A percentile compares a stretch with the other conserved stretches of the same genome.
These are phyloP conservation scores for Lucinisca nassula DNA, from an alignment of 2,888 invertebrate species.

Conservation along the genomic window DNA sequence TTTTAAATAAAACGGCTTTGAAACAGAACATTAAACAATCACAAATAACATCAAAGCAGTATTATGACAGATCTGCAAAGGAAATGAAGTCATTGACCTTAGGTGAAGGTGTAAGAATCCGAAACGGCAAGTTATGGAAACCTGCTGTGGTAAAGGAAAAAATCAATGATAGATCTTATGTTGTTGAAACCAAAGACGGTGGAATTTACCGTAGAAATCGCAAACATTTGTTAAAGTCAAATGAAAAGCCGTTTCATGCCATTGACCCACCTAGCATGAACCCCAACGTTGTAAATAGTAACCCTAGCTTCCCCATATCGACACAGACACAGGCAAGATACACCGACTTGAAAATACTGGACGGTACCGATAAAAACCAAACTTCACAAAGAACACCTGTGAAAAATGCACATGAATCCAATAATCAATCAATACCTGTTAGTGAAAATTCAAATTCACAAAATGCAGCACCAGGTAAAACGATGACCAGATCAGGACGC, in stretches of 20 bases:
- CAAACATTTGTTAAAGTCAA: background rate
- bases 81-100: background rate
- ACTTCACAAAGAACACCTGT: too few relatives aligned
- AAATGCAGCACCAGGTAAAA: too few relatives aligned
- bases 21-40: background rate
- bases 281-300: too few relatives aligned
- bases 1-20: background rate
- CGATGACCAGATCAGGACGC: too few relatives aligned
- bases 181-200: background rate
- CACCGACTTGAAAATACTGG: too few relatives aligned
- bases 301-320: too few relatives aligned
- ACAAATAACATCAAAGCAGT: conserved; percentile 19
- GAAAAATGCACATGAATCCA: too few relatives aligned
- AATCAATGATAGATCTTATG: background rate
- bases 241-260: background rate
- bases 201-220: conserved; percentile 3
- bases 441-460: too few relatives aligned
- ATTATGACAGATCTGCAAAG: conserved; percentile 21
- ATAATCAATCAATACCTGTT: too few relatives aligned
- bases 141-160: conserved; percentile 12
- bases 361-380: too few relatives aligned
- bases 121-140: conserved; percentile 14
- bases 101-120: background rate
- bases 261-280: too few relatives aligned
- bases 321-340: too few relatives aligned